Base-by-base conservation (phyloP, 2,113 vertebrate genomes). In the Okapia johnstoni region DNA sequence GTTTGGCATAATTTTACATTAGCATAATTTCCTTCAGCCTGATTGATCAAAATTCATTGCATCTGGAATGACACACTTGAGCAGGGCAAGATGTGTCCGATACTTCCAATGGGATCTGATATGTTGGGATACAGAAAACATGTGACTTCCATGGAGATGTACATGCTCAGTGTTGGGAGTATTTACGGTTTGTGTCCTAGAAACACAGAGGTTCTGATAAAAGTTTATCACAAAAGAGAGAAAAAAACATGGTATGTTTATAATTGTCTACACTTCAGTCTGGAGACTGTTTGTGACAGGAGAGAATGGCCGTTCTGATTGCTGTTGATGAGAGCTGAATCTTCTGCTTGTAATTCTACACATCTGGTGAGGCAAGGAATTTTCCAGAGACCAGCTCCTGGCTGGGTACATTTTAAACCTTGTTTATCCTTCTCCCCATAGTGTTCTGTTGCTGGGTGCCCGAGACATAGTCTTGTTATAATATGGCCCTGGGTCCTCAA, bases 1-100 rank as follows among this genome's bases (percentile, higher is more conserved):
- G 55, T 66, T 63, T 95, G 63, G 23, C 21, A 43, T 85, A 88
- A 54, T 79, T 93, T 97, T n/a, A 93, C 90, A 54, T 84, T 66
- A 84, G 3, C 4, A n/a, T 85, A 50, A 88, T 95, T 95, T 95
- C 66, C 63, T 92, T 80, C 58, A 57, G 55, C 40, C 33, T 90
- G 88, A 61, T 23, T n/a, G 79, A 73, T 88, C 28, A 89, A 90
- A 73, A 61, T 92, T 50, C 85, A 17, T 60, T 86, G 73, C 58
- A 55, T 73, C 6, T 88, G 79, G 33, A 88, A 40, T 16, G 9
- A 54, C 43, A 55, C 21, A 73, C 54, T 70, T 88, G 46, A 43
- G 55, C 15, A 81, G 85, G 21, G 70, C 33, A 79, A 63, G 66
- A 26, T 50, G 19, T 50, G 4, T 60, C 66, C 85, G 46, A 40